Conservation (phyloP, 2,113 vertebrate genomes). For the Vimba vimba region DNA sequence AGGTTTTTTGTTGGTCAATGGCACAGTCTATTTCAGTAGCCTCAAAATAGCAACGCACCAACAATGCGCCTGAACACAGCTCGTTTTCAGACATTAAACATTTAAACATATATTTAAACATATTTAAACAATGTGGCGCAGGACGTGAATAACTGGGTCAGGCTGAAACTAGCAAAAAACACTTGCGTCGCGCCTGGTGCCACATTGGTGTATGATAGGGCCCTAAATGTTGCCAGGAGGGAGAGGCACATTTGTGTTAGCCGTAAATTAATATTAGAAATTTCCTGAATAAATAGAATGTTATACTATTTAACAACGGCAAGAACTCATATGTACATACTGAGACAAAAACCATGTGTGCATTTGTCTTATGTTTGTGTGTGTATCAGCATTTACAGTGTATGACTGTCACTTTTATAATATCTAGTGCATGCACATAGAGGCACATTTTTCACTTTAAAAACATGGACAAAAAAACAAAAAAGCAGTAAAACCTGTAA, state of each 20-base stretch:
- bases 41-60: no score
- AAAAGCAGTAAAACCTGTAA: conserved; percentile 56
- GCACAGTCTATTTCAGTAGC: no score
- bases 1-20: no score
- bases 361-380: conserved; percentile 43
- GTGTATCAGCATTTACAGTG: neutral
- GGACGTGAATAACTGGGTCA: no score
- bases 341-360: conserved; percentile 12
- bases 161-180: no score
- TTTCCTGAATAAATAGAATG: neutral
- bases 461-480: conserved; percentile 42
- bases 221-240: conserved; percentile 56
- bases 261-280: conserved; percentile 29
- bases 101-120: no score
- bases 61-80: no score
- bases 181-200: no score
- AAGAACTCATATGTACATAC: neutral
- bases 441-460: conserved; percentile 35
- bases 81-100: no score
- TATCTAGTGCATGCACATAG: conserved; percentile 48
- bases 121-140: no score
- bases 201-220: no score
- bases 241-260: conserved; percentile 73
- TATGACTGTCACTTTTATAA: conserved; percentile 44
- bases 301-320: neutral